A percentile compares a stretch with the other conserved stretches of the same genome.
phyloP scores from a whole-genome alignment of 2,797 vertebrate species.

The Kryptolebias ocellatus region DNA sequence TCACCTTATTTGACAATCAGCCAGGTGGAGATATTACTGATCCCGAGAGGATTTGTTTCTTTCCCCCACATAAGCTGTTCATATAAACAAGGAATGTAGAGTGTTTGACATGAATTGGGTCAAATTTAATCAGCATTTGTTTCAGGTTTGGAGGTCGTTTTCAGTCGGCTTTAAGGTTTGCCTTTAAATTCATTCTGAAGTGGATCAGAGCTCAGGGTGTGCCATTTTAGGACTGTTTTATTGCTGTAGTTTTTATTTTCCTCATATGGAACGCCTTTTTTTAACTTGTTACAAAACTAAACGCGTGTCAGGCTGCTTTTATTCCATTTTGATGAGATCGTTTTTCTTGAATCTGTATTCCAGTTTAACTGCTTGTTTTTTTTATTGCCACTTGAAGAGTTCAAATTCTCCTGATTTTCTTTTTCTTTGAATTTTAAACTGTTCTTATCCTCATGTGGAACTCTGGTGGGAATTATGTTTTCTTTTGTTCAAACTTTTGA shows the following conservation, averaged over 20 bases:
- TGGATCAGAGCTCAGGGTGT: not conserved
- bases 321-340: not conserved
- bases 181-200: not conserved
- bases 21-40: not conserved
- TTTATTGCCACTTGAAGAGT: not conserved
- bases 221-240: not conserved
- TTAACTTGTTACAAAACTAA: not conserved
- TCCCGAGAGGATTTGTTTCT: not conserved
- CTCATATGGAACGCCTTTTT: not conserved
- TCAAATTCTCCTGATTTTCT: not conserved
- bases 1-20: not conserved
- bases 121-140: not conserved
- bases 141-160: not conserved
- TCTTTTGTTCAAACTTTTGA: not conserved
- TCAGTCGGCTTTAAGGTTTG: too few species aligned
- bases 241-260: not conserved
- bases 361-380: not conserved
- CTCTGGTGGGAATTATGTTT: not conserved
- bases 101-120: not conserved
- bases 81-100: not conserved
- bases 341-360: not conserved
- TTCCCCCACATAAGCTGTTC: not conserved
- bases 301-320: not conserved
- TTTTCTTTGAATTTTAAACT: not conserved
- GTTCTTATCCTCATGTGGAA: not conserved